Evolutionary conservation across 1,140 invertebrate species (phyloP), one percentile per base, ranked within the genome.

Genomic region (Mylabris phalerata): DNA sequence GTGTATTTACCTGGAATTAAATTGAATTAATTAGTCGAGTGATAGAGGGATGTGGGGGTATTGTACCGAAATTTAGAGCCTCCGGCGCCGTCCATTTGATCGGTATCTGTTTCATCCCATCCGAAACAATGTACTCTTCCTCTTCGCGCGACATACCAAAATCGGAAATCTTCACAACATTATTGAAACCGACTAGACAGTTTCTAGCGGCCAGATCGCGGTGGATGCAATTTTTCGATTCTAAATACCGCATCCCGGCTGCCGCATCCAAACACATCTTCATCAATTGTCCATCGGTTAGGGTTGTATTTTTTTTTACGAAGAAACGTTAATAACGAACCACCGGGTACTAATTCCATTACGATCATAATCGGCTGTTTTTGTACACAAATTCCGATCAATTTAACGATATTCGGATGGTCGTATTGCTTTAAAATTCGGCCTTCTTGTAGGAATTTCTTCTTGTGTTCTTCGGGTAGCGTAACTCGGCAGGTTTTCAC

Each of bases 341-440:
- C 93, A 66, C 93, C 92, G 64, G 89, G 84, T n/a, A 97, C 93
- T 52, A 95, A 79, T 78, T 98, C 95, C 94, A 98, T 97, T 19
- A 98, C 92, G 69, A 98, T 98, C 95, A 98, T 98, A 48, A 98
- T 95, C 0, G 96, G 96, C 69, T 98, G 94, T 70, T 97, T 95
- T 72, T 97, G 93, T 47, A 97, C 94, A 68, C 94, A 96, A 65
- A 98, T 98, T 19, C 95, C 95, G 64, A 98, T 96, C n/a, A 98
- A 83, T 68, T 92, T 87, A 5, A 96, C 93, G 65, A 96, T 92
- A 75, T 98, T 98, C 0, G 92, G 92, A 79, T 98, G 95, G 75
- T 96, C 89, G 72, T 98, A 98, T 72, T 98, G 93, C 68, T 96
- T 96, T 3, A 98, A 78, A 56, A 98, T 98, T 61, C 93, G 79